These are phyloP conservation scores for Euschistus heros DNA, from an alignment of 1,140 invertebrate genomes.

Conservation along the genomic window DNA sequence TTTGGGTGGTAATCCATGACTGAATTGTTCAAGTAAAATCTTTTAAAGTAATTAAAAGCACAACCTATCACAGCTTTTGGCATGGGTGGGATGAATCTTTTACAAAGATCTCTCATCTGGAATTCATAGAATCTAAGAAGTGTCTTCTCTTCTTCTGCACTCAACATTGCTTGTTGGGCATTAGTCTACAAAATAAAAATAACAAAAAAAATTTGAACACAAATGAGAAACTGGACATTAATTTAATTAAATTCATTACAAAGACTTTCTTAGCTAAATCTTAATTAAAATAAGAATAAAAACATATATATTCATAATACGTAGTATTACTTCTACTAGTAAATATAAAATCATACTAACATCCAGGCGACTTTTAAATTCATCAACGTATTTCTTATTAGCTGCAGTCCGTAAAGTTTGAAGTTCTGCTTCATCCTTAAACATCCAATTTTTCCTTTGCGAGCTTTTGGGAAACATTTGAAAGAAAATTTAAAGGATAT, in stretches of 20 bases:
- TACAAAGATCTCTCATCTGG: constrained; percentile 85
- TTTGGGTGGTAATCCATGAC: constrained; percentile 98
- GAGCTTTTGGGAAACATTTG: constrained; percentile 85
- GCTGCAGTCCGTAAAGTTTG: constrained; percentile 59
- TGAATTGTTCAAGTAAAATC: constrained; percentile 92
- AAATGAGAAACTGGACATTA: not conserved
- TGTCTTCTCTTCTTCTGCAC: constrained; percentile 67
- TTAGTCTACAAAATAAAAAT: constrained; percentile 15
- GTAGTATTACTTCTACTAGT: not conserved
- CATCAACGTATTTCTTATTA: constrained; percentile 63
- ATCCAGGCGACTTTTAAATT: constrained; percentile 22
- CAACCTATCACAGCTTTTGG: constrained; percentile 83
- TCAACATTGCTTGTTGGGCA: constrained; percentile 38
- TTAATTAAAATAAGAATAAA: too few species aligned
- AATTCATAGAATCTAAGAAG: constrained; percentile 75
- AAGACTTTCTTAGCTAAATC: too few species aligned
- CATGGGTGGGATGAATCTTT: constrained; percentile 86
- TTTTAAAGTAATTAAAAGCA: constrained; percentile 91
- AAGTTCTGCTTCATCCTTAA: constrained; percentile 70
- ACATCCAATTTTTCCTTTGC: constrained; percentile 86
- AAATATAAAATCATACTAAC: constrained; percentile 13
- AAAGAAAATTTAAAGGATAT: not conserved
- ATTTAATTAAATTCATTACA: too few species aligned
- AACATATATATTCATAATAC: too few species aligned
- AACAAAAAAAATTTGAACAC: not conserved